These are phyloP conservation scores for Nymphalis io DNA, from an alignment of 1,140 invertebrate genomes.

Conservation along the genomic window DNA sequence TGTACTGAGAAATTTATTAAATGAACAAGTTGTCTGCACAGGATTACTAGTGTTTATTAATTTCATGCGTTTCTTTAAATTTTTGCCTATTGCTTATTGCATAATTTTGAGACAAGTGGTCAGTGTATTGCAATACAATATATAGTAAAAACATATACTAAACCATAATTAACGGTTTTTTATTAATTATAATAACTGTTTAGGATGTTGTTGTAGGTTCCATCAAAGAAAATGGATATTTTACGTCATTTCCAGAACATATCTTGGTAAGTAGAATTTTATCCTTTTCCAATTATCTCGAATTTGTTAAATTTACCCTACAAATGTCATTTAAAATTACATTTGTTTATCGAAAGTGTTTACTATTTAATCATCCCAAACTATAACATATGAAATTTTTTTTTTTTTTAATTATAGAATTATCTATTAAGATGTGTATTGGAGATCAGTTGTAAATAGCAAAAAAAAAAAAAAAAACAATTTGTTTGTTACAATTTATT, in stretches of 20 bases:
- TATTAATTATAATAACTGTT: neutral
- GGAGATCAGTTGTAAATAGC: too few relatives aligned
- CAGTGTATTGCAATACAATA: conserved; percentile 16
- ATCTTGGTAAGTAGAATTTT: conserved; percentile 34
- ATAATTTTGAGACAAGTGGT: conserved; percentile 27
- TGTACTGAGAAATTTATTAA: neutral
- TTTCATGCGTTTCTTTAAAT: conserved; percentile 19
- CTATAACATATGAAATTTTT: too few relatives aligned
- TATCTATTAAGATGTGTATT: too few relatives aligned
- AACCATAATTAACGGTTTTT: conserved; percentile 3
- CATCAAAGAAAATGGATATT: conserved; percentile 39
- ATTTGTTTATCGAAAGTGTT: too few relatives aligned
- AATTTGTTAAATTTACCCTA: neutral
- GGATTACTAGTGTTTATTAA: neutral
- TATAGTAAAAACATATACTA: conserved; percentile 11
- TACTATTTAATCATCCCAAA: too few relatives aligned
- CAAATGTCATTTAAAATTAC: too few relatives aligned
- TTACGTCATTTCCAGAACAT: conserved; percentile 48
- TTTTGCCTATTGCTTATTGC: conserved; percentile 19
- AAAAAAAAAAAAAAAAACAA: too few relatives aligned
- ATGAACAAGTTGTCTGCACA: neutral
- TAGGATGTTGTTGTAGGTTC: conserved; percentile 20
- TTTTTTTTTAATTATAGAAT: too few relatives aligned
- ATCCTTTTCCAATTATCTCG: neutral
- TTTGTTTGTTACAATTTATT: too few relatives aligned